Percentiles rank a stretch among this genome's conserved stretches.
Evolutionary conservation across 2,888 invertebrate genomes (phyloP).

Genomic region (Tetranychus piercei): DNA sequence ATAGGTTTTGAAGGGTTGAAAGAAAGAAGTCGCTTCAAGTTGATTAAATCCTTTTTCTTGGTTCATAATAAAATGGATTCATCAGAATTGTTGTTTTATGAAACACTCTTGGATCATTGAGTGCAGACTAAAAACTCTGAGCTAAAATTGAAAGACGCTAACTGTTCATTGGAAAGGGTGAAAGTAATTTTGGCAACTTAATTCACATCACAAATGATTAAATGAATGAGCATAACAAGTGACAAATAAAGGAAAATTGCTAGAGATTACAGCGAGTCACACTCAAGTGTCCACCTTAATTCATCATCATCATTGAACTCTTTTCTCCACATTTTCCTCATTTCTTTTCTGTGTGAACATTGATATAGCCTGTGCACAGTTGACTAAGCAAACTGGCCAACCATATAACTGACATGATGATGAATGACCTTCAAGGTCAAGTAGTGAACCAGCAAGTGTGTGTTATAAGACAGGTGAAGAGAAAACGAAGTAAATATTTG

Average conservation of each 20-base stretch:
- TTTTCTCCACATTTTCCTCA: background rate
- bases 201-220: background rate
- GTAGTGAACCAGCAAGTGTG: background rate
- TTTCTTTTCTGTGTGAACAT: background rate
- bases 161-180: no score
- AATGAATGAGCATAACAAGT: background rate
- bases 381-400: background rate
- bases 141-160: no score
- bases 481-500: background rate
- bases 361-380: background rate
- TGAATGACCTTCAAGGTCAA: conserved; percentile 1
- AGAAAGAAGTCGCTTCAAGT: no score
- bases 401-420: background rate
- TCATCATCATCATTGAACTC: background rate
- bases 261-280: background rate
- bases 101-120: no score
- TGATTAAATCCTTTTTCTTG: no score
- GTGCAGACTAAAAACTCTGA: no score
- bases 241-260: background rate
- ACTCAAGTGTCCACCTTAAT: background rate
- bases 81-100: no score
- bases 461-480: background rate
- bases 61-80: no score
- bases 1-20: no score
- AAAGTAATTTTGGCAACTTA: no score